Evolutionary conservation across 1,140 invertebrate species (phyloP).

Genomic region (Helicoverpa zea): DNA sequence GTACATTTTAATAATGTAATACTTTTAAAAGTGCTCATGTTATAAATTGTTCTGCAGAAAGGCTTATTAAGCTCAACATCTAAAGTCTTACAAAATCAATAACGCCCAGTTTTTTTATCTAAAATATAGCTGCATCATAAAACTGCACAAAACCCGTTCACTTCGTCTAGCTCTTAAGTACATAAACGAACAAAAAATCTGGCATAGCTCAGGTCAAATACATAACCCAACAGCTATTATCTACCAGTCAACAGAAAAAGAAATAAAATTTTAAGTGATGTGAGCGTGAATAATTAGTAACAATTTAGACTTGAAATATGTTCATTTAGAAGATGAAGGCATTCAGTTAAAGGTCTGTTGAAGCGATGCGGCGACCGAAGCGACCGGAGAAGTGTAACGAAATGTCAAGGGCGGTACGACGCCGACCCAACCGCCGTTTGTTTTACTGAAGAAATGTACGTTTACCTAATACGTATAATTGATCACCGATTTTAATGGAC

Average conservation of each 20-base stretch:
- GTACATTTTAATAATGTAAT: background rate
- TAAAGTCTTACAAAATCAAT: slow-evolving; percentile 1
- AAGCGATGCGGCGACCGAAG: slow-evolving; percentile 57
- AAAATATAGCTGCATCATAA: slow-evolving; percentile 20
- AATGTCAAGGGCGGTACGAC: slow-evolving; percentile 73
- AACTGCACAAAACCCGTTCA: slow-evolving; percentile 33
- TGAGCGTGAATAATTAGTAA: slow-evolving; percentile 30
- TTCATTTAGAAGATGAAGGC: slow-evolving; percentile 54
- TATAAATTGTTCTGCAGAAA: background rate
- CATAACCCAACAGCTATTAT: background rate
- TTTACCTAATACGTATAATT: slow-evolving; percentile 23
- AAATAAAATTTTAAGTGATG: background rate
- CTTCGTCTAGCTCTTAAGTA: background rate
- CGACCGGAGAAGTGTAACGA: slow-evolving; percentile 62
- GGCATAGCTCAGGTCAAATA: slow-evolving; percentile 1
- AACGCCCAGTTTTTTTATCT: background rate
- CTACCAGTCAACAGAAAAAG: background rate
- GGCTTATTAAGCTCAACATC: background rate
- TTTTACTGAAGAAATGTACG: slow-evolving; percentile 42
- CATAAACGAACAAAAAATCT: background rate
- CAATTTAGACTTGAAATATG: slow-evolving; percentile 46
- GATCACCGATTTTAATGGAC: background rate
- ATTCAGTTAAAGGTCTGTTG: slow-evolving; percentile 58
- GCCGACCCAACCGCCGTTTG: slow-evolving; percentile 45
- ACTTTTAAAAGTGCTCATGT: no score